A percentile compares a stretch with the other conserved stretches of the same genome.
Conservation (phyloP, 2,113 vertebrate species). For the Leucoraja erinaceus region DNA sequence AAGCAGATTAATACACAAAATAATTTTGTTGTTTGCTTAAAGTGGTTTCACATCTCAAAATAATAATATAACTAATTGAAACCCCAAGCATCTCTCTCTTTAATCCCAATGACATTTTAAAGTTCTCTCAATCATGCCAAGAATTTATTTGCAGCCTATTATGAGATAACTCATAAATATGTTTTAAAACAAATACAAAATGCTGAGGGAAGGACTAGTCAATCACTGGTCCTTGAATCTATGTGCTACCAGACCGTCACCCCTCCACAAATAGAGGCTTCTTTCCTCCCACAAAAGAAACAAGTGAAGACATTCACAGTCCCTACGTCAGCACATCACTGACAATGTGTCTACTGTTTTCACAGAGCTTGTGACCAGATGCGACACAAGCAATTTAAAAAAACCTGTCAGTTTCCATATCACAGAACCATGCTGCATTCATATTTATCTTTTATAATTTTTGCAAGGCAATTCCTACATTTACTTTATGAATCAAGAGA, state of each 20-base stretch:
- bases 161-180: not conserved
- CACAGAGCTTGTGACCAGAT: not conserved
- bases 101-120: not conserved
- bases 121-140: not conserved
- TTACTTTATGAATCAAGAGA: not conserved
- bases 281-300: not conserved
- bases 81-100: not conserved
- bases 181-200: not conserved
- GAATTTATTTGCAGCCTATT: not conserved
- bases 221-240: not conserved
- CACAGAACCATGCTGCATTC: not conserved
- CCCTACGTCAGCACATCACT: not conserved
- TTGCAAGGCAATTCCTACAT: not conserved
- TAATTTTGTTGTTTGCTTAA: not conserved
- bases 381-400: not conserved
- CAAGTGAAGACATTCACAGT: not conserved
- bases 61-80: not conserved
- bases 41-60: not conserved
- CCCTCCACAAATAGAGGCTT: not conserved
- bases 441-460: not conserved
- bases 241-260: not conserved
- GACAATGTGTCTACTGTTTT: slow-evolving; percentile 5
- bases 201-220: not conserved
- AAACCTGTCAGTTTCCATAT: not conserved
- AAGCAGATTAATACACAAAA: not conserved